Evolutionary conservation across 1,140 invertebrate species (phyloP), one percentile per base, ranked within the genome.

Genomic region (Medauroidea extradentata): DNA sequence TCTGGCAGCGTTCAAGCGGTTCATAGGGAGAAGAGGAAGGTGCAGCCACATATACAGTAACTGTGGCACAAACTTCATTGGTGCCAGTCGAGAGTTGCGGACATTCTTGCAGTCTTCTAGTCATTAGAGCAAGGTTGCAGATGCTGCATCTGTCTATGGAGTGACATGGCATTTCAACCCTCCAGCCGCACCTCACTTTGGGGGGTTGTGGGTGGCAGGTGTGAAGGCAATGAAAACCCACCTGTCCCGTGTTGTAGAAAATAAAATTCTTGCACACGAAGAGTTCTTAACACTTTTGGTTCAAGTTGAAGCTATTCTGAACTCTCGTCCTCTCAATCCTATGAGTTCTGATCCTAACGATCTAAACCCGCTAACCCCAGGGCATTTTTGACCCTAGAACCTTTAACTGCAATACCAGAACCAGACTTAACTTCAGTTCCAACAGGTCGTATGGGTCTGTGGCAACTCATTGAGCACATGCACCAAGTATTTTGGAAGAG

Each of bases 131-230:
- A 7, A 34, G 29, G 29, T 34, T 34, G n/a, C 29, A 34, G 29
- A 11, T 7, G 5, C 5, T 34, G 29, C 11, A 4, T 7, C 29
- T 34, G 4, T 11, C 4, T 7, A 7, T 34, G 49, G 50, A 53
- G 69, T 72, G 3, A 53, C 46, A 14, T 73, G 69, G 68, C 59
- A 63, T 48, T 71, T 69, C 46, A 68, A 59, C 38, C 68, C 69
- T 4, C 67, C 71, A 1, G 7, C 42, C 1, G 63, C 65, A 3
- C 65, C 69, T 18, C 66, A 69, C 51, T 66, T 65, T 42, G 65
- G 69, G 18, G 66, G 66, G 1, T 51, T 67, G n/a, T 71, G 69
- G 64, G 70, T 72, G 55, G 54, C 60, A 2, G 61, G 61, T 8
- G 65, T 75, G 0, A 65, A 66, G 50, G 53, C 60, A 0, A 64